A percentile compares a stretch with the other conserved stretches of the same genome.
phyloP scores from a whole-genome alignment of 1,140 invertebrate genomes.

The Ceratitis capitata region DNA sequence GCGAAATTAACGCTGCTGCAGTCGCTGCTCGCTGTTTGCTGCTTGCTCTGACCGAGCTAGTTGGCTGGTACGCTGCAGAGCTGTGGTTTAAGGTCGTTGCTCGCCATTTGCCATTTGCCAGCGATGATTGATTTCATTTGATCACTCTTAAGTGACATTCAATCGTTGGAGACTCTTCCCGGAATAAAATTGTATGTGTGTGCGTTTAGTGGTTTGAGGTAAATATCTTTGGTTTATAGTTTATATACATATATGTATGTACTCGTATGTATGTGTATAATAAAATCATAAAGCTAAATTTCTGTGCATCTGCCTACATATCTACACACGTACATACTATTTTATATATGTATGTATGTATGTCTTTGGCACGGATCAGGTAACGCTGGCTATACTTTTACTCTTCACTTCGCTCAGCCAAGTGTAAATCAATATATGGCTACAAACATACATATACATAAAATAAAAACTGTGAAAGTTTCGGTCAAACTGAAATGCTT shows the following conservation, averaged over 20 bases:
- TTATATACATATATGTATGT: not conserved
- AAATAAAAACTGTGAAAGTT: constrained; percentile 37
- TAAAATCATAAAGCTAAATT: too few relatives aligned
- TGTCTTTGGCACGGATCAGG: not conserved
- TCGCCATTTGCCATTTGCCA: not conserved
- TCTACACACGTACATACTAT: not conserved
- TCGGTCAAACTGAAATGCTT: not conserved
- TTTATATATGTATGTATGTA: too few relatives aligned
- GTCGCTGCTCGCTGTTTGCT: not conserved
- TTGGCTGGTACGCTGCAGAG: not conserved
- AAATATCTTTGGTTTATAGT: not conserved
- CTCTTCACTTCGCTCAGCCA: not conserved
- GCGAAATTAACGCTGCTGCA: not conserved
- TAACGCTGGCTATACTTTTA: not conserved
- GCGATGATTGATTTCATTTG: not conserved
- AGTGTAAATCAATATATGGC: not conserved
- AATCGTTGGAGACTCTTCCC: not conserved
- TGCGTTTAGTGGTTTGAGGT: not conserved
- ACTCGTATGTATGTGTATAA: too few relatives aligned
- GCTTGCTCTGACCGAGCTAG: not conserved
- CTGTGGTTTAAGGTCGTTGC: not conserved
- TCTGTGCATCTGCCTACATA: too few relatives aligned
- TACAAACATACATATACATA: too few relatives aligned
- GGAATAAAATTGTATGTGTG: not conserved
- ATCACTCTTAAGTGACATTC: not conserved